Percentiles rank a stretch among this genome's conserved stretches.
Conservation (phyloP, 2,888 invertebrate genomes). For the Phragmatobia fuliginosa region DNA sequence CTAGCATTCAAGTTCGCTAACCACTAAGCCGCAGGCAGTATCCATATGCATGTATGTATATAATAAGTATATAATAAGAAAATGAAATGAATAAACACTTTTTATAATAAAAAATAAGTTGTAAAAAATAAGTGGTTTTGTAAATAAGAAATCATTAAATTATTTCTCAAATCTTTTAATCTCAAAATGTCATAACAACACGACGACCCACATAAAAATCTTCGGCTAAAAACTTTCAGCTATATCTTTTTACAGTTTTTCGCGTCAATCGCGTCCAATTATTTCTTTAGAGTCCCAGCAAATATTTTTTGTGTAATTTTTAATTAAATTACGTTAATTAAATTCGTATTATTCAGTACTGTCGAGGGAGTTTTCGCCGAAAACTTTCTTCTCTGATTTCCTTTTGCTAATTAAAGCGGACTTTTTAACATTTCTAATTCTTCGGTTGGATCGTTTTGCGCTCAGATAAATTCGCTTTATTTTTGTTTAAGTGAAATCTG, state of each 20-base stretch:
- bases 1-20: neutral
- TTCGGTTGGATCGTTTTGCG: slow-evolving; percentile 42
- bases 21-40: too few species aligned
- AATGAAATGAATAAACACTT: neutral
- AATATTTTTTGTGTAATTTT: slow-evolving; percentile 40
- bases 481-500: slow-evolving; percentile 9
- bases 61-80: too few species aligned
- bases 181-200: neutral
- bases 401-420: slow-evolving; percentile 61
- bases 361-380: slow-evolving; percentile 45
- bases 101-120: neutral
- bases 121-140: neutral
- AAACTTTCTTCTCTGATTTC: slow-evolving; percentile 53
- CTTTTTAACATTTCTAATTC: slow-evolving; percentile 48
- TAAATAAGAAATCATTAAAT: neutral
- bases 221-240: slow-evolving; percentile 2
- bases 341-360: slow-evolving; percentile 62
- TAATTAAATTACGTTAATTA: slow-evolving; percentile 69
- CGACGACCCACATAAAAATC: neutral
- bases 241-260: slow-evolving; percentile 23
- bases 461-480: slow-evolving; percentile 31
- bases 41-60: too few species aligned
- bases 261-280: slow-evolving; percentile 54
- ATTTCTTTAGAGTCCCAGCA: slow-evolving; percentile 49
- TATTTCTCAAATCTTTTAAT: neutral